Evolutionary conservation across 2,797 vertebrate species (phyloP).

Genomic region (Malacoraja senta): DNA sequence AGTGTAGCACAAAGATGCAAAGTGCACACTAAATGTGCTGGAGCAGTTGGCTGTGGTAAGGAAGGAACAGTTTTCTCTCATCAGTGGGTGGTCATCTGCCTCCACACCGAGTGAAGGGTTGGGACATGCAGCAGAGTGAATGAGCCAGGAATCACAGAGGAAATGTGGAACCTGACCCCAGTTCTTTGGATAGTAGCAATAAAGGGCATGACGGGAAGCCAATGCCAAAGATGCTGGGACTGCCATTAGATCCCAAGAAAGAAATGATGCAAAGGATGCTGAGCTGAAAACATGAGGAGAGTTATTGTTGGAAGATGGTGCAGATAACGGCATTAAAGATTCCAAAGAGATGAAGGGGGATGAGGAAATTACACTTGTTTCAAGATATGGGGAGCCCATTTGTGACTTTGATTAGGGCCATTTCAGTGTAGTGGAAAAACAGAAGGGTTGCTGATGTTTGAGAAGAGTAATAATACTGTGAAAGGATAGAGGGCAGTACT

Average conservation of each 20-base stretch:
- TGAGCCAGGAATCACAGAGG: too few species aligned
- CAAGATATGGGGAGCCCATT: too few species aligned
- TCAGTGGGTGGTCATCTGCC: too few species aligned
- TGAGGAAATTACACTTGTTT: background rate
- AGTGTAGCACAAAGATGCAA: too few species aligned
- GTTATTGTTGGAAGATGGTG: background rate
- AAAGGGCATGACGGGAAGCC: background rate
- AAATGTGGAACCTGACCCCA: too few species aligned
- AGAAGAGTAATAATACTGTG: background rate
- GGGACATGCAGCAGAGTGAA: background rate
- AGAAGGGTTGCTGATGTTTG: background rate
- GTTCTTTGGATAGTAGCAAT: too few species aligned
- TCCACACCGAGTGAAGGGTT: background rate
- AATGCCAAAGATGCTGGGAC: background rate
- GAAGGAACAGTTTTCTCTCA: too few species aligned
- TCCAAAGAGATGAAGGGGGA: background rate
- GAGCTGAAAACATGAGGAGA: background rate
- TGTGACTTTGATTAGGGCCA: too few species aligned
- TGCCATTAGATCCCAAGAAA: background rate
- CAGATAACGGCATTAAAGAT: background rate
- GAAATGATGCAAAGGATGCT: background rate
- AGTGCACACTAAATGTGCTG: too few species aligned
- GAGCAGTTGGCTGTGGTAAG: too few species aligned
- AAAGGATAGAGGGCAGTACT: background rate
- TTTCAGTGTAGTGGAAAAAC: too few species aligned